A percentile compares a stretch with the other conserved stretches of the same genome.
phyloP scores from a whole-genome alignment of 1,140 invertebrate genomes.

The Condylostylus longicornis region DNA sequence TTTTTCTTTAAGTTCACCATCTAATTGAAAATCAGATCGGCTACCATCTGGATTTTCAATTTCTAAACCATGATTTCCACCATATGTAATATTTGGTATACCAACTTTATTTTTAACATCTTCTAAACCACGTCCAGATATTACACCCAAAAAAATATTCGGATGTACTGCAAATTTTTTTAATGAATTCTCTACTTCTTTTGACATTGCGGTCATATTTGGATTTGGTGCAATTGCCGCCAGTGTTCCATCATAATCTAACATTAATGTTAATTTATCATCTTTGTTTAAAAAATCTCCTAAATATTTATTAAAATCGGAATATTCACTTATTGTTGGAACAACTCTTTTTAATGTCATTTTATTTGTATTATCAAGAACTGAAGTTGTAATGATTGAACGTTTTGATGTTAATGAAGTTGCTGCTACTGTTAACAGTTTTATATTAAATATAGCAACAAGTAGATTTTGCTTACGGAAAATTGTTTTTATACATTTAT shows the following conservation, averaged over 20 bases:
- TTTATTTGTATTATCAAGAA: too few species aligned
- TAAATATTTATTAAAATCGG: too few species aligned
- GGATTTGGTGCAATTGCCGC: constrained; percentile 77
- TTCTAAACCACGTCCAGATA: constrained; percentile 68
- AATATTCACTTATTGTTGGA: too few species aligned
- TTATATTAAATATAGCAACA: too few species aligned
- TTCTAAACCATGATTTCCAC: constrained; percentile 75
- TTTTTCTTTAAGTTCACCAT: constrained; percentile 61
- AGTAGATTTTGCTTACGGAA: too few species aligned
- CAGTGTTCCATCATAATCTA: constrained; percentile 82
- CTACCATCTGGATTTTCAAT: constrained; percentile 76
- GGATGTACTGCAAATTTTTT: constrained; percentile 65
- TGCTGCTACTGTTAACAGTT: too few species aligned
- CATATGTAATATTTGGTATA: constrained; percentile 74
- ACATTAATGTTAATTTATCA: constrained; percentile 61
- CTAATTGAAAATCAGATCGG: constrained; percentile 75
- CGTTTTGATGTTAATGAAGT: too few species aligned
- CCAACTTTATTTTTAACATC: constrained; percentile 77
- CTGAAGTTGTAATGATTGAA: too few species aligned
- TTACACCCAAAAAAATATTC: constrained; percentile 70
- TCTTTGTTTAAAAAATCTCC: constrained; percentile 63
- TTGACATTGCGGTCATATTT: constrained; percentile 62
- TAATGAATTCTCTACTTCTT: constrained; percentile 64
- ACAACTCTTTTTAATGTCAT: too few species aligned
- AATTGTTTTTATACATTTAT: too few species aligned